Base-by-base conservation (phyloP, 2,113 vertebrate species). In the Lates calcarifer region DNA sequence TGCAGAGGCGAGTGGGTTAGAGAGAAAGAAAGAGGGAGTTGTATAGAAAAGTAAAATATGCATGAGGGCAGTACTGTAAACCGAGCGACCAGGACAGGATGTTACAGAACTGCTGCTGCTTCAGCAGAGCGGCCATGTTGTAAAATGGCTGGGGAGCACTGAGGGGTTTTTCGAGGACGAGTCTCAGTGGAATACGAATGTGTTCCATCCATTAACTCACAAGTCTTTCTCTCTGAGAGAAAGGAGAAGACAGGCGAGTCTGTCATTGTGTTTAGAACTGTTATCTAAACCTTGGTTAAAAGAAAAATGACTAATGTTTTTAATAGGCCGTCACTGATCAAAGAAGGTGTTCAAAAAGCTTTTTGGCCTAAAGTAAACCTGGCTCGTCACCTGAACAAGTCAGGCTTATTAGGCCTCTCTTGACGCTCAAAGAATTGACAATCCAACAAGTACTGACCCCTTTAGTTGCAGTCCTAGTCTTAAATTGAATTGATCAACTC, bases 41-140 rank as follows among this genome's bases (percentile, higher is more conserved):
- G 14, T 22, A 73, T 62, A 68, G 28, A 24, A 35, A 31, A 57
- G 78, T 91, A 49, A 92, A 92, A 91, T 84, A 91, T 92, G 82
- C 74, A 92, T 92, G 87, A 92, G 41, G 62, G 49, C 67, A 64
- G 76, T 82, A 75, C 77, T 73, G 81, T 78, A 88, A 88, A 79
- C 67, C 2, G 71, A 79, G 60, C 60, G 63, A 82, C 56, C 78
- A 20, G 82, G 78, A 63, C 83, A 65, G 37, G 64, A 87, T 79
- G 83, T 82, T 70, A 86, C 79, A 79, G 79, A 70, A 68, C 60
- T 20, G 15, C 28, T 67, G 47, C 47, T 18, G 67, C 70, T 60
- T 26, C 28, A 55, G 47, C 55, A 9, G 37, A 47, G 43, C 63
- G 5, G 80, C 77, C 68, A 53, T 79, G 82, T 82, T 85, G 73